Conservation (phyloP, 2,797 vertebrate genomes). For the Lagocephalus sceleratus region DNA sequence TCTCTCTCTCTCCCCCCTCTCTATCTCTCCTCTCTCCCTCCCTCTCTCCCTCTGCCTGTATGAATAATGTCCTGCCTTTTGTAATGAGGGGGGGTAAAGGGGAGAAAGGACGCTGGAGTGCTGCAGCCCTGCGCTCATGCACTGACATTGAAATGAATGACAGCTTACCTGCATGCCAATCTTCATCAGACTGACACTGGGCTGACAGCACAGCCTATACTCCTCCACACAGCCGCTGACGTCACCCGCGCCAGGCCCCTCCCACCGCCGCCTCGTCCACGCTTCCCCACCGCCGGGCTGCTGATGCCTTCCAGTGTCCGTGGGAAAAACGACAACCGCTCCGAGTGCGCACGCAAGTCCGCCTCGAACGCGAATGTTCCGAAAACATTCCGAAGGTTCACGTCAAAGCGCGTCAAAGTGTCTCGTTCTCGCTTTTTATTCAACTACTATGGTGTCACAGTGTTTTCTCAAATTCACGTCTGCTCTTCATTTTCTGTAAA, state of each 20-base stretch:
- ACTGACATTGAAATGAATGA: constrained; percentile 98
- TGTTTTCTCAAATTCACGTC: no score
- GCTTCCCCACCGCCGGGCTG: constrained; percentile 50
- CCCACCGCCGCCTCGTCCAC: constrained; percentile 64
- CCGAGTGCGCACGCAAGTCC: no score
- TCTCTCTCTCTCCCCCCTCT: constrained; percentile 50
- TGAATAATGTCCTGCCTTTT: constrained; percentile 92
- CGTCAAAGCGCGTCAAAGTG: no score
- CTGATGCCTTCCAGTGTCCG: constrained; percentile 68
- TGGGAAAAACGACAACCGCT: constrained; percentile 59
- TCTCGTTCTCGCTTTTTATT: no score
- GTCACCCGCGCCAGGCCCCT: constrained; percentile 77
- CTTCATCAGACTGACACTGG: constrained; percentile 99
- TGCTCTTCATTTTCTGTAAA: no score
- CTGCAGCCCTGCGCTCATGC: constrained; percentile 74
- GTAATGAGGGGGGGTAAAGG: constrained; percentile 73
- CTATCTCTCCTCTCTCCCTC: constrained; percentile 45
- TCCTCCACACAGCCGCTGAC: constrained; percentile 83
- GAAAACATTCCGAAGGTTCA: not conserved
- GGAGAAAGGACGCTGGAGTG: constrained; percentile 77
- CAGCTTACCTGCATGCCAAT: constrained; percentile 99
- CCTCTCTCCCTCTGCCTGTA: constrained; percentile 81
- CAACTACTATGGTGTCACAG: no score
- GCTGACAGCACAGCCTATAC: constrained; percentile 98
- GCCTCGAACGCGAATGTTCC: no score